These are phyloP conservation scores for Cydia pomonella DNA, from an alignment of 1,140 invertebrate genomes.

Conservation along the genomic window DNA sequence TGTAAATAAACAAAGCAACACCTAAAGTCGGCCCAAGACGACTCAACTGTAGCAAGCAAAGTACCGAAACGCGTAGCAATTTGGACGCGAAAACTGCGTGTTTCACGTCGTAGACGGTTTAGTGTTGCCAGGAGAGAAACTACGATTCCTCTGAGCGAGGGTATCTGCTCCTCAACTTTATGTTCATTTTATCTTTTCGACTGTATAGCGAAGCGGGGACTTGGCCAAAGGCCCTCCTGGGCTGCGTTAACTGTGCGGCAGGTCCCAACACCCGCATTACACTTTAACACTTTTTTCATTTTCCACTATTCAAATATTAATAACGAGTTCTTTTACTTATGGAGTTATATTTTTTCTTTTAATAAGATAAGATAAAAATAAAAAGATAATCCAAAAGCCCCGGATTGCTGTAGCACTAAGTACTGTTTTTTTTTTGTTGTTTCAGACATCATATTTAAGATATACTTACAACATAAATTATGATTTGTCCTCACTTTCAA, in stretches of 20 bases:
- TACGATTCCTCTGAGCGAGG: conserved; percentile 73
- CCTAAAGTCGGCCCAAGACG: background rate
- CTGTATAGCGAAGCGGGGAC: conserved; percentile 73
- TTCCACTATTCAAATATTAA: conserved; percentile 74
- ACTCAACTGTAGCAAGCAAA: conserved; percentile 16
- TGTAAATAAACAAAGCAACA: conserved; percentile 19
- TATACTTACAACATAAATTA: too few species aligned
- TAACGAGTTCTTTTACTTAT: conserved; percentile 42
- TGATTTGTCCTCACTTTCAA: background rate
- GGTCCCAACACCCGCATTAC: conserved; percentile 52
- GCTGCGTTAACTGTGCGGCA: conserved; percentile 70
- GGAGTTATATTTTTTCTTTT: conserved; percentile 44
- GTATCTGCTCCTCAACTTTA: conserved; percentile 77
- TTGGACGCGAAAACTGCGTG: conserved; percentile 59
- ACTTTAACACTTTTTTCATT: conserved; percentile 63
- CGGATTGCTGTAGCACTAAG: too few species aligned
- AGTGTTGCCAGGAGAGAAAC: conserved; percentile 73
- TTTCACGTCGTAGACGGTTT: conserved; percentile 58
- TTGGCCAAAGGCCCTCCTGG: conserved; percentile 71
- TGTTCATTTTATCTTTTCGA: conserved; percentile 79
- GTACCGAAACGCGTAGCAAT: conserved; percentile 33
- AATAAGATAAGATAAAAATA: too few species aligned
- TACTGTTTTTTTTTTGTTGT: too few species aligned
- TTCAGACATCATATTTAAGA: too few species aligned
- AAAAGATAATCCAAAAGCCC: conserved; percentile 1